Base-by-base conservation (phyloP, 2,888 invertebrate species). In the Reticulitermes lucifugus region DNA sequence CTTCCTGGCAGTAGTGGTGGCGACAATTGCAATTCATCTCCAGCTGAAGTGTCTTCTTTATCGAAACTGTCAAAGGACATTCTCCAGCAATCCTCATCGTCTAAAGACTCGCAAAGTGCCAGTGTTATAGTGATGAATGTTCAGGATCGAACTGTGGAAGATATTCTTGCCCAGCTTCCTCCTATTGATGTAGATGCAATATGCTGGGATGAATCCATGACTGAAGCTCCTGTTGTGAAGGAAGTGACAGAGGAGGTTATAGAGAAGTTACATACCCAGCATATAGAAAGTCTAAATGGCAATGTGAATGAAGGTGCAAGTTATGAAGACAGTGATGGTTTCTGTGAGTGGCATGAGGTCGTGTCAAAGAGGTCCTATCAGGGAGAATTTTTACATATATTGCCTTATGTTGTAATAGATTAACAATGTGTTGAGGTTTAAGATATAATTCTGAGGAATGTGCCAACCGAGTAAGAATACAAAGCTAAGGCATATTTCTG, bases 341-440 rank as follows among this genome's bases (percentile, higher is more conserved):
- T 98, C 93, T 94, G 95, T 88, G 96, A 98, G 92, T 99, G 98
- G 98, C 96, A 98, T 91, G 95, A 98, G 92, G 95, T 96, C 90
- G 94, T 96, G 88, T 94, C 95, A 88, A 92, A 94, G 89, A 93
- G 93, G 89, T 95, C 96, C 87, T 94, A 94, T 89, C 94, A 96
- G 90, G 96, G 95, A 90, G 95, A 96, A 90, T 92, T 94, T 90
- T 94, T 98, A 90, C 94, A 96, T 91, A 97, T 98, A 93, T 94
- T 98, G 94, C 98, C 98, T 92, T 99, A 99, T 93, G 98, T 98
- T 92, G 96, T 98, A 91, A 96, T 98, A 92, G 98, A 98, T 95
- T 98, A 93, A 94, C 70, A 71, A 21, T 51, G 25, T n/a, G 0
- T 22, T 21, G 77, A n/a, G 43, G 35, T 77, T 12, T 77, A 73